A percentile compares a stretch with the other conserved stretches of the same genome.
Conservation (phyloP, 2,888 invertebrate species). For the Molorchus minor region DNA sequence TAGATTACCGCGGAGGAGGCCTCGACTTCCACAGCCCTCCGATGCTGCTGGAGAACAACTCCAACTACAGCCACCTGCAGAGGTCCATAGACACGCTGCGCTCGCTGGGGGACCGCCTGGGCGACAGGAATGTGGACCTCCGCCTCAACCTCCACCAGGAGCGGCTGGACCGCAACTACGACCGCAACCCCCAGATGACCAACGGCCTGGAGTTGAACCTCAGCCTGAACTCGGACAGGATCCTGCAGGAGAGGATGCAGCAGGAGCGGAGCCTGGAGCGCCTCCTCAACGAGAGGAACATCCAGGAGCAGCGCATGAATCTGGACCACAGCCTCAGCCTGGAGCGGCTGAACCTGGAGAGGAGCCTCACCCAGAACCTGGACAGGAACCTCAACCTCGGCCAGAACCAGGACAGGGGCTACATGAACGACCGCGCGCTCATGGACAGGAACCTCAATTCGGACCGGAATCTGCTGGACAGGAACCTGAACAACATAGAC, state of each 20-base stretch:
- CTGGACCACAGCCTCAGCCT: constrained; percentile 54
- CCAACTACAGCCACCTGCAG: constrained; percentile 60
- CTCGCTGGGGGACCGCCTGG: constrained; percentile 60
- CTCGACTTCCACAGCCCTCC: constrained; percentile 61
- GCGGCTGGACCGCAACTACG: constrained; percentile 43
- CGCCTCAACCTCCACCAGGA: constrained; percentile 58
- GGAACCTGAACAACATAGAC: constrained; percentile 46
- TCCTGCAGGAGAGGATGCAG: constrained; percentile 55
- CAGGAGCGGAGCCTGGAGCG: constrained; percentile 57
- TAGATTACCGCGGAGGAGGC: constrained; percentile 61
- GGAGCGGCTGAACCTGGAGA: constrained; percentile 56
- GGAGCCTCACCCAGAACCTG: constrained; percentile 53
- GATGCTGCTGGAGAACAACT: constrained; percentile 58
- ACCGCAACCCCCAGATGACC: constrained; percentile 47
- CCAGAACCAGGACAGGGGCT: constrained; percentile 40
- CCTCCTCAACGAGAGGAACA: constrained; percentile 55
- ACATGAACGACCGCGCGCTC: constrained; percentile 47
- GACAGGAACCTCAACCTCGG: constrained; percentile 47
- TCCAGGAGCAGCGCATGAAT: constrained; percentile 51
- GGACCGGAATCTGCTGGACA: constrained; percentile 38
- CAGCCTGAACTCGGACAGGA: constrained; percentile 54
- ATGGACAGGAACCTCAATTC: constrained; percentile 57
- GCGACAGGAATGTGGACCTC: constrained; percentile 60
- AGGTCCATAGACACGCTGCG: constrained; percentile 61
- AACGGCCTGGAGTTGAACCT: constrained; percentile 58